Evolutionary conservation across 2,888 invertebrate species (phyloP).

Genomic region (Dyspetes luteomarginatus): DNA sequence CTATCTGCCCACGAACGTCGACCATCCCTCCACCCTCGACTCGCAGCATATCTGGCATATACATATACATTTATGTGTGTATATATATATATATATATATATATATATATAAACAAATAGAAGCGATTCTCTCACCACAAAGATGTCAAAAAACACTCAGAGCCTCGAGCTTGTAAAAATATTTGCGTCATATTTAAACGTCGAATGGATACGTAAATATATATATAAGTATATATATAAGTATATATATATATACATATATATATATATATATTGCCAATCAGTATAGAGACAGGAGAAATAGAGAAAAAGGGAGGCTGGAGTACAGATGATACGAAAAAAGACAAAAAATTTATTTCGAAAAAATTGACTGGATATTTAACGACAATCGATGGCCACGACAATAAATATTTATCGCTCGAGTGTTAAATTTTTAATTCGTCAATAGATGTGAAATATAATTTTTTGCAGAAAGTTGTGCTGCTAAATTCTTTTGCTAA

Average conservation of each 20-base stretch:
- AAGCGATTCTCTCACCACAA: background rate
- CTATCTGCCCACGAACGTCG: conserved; percentile 58
- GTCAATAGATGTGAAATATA: no score
- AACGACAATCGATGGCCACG: conserved; percentile 8
- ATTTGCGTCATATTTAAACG: background rate
- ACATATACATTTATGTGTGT: no score
- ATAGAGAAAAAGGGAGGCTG: background rate
- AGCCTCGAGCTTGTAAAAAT: background rate
- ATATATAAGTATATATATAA: no score
- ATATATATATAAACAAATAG: background rate
- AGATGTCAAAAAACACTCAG: background rate
- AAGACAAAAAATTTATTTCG: conserved; percentile 6
- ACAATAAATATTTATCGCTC: conserved; percentile 29
- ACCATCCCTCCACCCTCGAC: conserved; percentile 46
- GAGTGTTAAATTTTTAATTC: conserved; percentile 13
- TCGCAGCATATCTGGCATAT: background rate
- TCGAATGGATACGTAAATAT: background rate
- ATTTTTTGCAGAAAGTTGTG: background rate
- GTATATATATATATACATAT: no score
- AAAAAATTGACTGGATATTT: conserved; percentile 7
- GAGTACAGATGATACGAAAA: background rate
- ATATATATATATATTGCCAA: no score
- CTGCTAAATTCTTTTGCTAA: no score
- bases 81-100: no score
- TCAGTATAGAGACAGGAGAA: no score